phyloP scores from a whole-genome alignment of 2,888 invertebrate genomes.

The Diarsia mendica region DNA sequence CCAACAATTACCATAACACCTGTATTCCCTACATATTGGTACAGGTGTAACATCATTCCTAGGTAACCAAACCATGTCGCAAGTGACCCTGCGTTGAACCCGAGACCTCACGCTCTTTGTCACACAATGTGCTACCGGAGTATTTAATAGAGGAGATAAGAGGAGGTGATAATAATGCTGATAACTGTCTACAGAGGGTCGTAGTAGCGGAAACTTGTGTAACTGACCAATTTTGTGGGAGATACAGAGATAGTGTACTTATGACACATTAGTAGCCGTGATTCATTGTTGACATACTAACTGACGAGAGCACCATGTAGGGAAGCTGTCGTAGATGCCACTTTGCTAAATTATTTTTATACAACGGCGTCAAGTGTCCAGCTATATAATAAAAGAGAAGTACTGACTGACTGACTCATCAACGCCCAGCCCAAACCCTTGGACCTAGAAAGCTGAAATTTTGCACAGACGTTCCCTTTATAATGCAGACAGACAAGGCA shows the following conservation, averaged over 20 bases:
- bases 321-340: too few species aligned
- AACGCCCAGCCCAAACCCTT: too few species aligned
- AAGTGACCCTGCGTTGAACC: conserved; percentile 44
- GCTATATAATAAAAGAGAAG: too few species aligned
- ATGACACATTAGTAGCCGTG: background rate
- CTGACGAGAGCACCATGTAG: too few species aligned
- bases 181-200: conserved; percentile 20
- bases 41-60: conserved; percentile 31
- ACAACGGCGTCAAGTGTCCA: too few species aligned
- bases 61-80: conserved; percentile 30
- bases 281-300: background rate
- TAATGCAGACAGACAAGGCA: too few species aligned
- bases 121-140: conserved; percentile 33
- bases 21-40: conserved; percentile 36
- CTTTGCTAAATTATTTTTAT: too few species aligned
- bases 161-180: conserved; percentile 28
- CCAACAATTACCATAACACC: conserved; percentile 17
- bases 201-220: conserved; percentile 18
- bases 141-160: conserved; percentile 30
- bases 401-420: too few species aligned
- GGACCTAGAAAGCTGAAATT: too few species aligned
- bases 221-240: background rate
- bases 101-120: conserved; percentile 37
- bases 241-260: background rate
- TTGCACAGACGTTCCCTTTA: too few species aligned